These are phyloP conservation scores for Probaryconus sp. DNA, from an alignment of 1,140 invertebrate species.

Conservation along the genomic window DNA sequence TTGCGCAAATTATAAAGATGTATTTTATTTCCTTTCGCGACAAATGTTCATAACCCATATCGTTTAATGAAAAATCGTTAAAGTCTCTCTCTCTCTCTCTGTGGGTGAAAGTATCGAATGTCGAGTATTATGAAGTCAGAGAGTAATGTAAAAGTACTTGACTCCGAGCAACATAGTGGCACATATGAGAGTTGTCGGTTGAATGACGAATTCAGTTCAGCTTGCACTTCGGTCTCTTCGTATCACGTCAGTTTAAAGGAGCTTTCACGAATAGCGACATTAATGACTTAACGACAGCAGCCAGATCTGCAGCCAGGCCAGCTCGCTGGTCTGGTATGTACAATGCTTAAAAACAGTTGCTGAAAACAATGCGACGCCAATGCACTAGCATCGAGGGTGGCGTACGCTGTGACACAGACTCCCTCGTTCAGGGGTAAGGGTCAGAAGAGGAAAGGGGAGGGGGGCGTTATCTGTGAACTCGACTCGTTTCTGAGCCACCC, in stretches of 20 bases:
- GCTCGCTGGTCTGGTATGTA: slow-evolving; percentile 11
- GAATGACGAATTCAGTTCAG: slow-evolving; percentile 43
- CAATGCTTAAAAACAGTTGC: slow-evolving; percentile 48
- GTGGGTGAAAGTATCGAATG: slow-evolving; percentile 12
- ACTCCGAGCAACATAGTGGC: slow-evolving; percentile 27
- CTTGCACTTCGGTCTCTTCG: slow-evolving; percentile 41
- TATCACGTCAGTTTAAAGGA: slow-evolving; percentile 49
- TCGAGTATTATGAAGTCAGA: slow-evolving; percentile 4
- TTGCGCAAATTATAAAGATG: too few relatives aligned
- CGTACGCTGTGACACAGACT: slow-evolving; percentile 44
- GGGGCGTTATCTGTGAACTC: slow-evolving; percentile 72
- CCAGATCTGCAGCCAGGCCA: neutral
- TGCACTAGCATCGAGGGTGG: slow-evolving; percentile 66
- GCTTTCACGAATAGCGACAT: slow-evolving; percentile 56
- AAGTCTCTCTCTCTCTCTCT: slow-evolving; percentile 22
- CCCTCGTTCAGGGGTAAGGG: slow-evolving; percentile 28
- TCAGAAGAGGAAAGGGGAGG: slow-evolving; percentile 9
- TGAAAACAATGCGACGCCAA: slow-evolving; percentile 68
- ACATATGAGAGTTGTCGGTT: slow-evolving; percentile 30
- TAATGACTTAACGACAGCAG: slow-evolving; percentile 39
- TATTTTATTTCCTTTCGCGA: too few relatives aligned
- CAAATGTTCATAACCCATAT: slow-evolving; percentile 17
- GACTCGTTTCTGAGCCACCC: slow-evolving; percentile 60
- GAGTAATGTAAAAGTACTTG: slow-evolving; percentile 42
- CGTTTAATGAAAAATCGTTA: neutral